Evolutionary conservation across 2,113 vertebrate genomes (phyloP).

Genomic region (Myocastor coypus): DNA sequence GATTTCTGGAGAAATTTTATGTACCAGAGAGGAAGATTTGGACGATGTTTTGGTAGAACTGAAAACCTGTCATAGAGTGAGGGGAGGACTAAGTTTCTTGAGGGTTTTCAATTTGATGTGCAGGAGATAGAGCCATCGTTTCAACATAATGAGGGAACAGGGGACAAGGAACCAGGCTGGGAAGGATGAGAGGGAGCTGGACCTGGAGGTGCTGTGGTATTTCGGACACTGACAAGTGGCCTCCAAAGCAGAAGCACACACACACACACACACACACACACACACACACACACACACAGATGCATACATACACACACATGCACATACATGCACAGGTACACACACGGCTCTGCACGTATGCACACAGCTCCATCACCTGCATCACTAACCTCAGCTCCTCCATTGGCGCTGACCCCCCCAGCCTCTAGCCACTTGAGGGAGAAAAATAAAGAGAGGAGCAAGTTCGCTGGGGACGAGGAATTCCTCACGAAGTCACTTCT

Average conservation of each 20-base stretch:
- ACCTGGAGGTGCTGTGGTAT: slow-evolving; percentile 12
- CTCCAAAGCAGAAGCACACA: slow-evolving; percentile 28
- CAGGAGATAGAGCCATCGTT: neutral
- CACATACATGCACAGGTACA: neutral
- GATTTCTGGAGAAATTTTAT: neutral
- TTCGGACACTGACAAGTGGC: neutral
- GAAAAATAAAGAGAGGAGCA: neutral
- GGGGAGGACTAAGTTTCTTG: neutral
- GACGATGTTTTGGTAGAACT: neutral
- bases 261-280: neutral
- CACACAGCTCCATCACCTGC: neutral
- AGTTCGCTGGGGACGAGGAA: no score
- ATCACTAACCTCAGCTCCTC: slow-evolving; percentile 53
- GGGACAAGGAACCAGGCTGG: neutral
- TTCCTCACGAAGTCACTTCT: slow-evolving; percentile 71
- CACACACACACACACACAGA: neutral
- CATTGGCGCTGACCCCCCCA: neutral
- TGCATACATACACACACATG: neutral
- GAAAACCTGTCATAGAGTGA: neutral
- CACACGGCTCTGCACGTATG: no score
- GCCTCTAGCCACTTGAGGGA: slow-evolving; percentile 50
- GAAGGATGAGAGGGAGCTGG: neutral
- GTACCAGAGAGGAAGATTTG: neutral
- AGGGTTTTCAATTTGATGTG: neutral
- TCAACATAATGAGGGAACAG: no score